Conservation (phyloP, 2,113 vertebrate genomes). For the Anarrhichthys ocellatus region DNA sequence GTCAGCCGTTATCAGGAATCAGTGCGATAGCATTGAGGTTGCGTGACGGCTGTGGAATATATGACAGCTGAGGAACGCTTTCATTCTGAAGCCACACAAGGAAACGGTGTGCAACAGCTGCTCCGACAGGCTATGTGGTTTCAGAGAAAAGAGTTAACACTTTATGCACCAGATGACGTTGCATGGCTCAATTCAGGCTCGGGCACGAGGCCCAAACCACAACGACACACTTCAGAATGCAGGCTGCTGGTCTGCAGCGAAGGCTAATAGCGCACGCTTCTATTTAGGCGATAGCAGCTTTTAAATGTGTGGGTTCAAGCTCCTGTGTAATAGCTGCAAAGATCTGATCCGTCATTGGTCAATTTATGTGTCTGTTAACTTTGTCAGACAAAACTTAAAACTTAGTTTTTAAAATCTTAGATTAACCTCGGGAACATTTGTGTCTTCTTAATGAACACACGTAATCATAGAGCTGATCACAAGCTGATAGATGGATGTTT, state of each 20-base stretch:
- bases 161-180: too few relatives aligned
- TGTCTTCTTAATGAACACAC: neutral
- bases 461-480: neutral
- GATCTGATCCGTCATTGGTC: neutral
- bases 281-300: too few relatives aligned
- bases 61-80: neutral
- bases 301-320: too few relatives aligned
- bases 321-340: neutral
- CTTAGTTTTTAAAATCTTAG: neutral
- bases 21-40: neutral
- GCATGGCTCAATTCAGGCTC: neutral
- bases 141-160: neutral
- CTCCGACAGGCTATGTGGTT: neutral
- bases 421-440: neutral
- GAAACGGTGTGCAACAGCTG: neutral
- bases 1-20: constrained; percentile 28
- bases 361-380: neutral
- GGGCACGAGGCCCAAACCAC: neutral
- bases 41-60: neutral
- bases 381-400: neutral
- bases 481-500: neutral
- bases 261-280: neutral
- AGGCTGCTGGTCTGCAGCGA: neutral
- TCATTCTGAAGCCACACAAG: neutral
- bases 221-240: neutral